A percentile compares a stretch with the other conserved stretches of the same genome.
Conservation (phyloP, 1,140 invertebrate genomes). For the Popillia japonica region DNA sequence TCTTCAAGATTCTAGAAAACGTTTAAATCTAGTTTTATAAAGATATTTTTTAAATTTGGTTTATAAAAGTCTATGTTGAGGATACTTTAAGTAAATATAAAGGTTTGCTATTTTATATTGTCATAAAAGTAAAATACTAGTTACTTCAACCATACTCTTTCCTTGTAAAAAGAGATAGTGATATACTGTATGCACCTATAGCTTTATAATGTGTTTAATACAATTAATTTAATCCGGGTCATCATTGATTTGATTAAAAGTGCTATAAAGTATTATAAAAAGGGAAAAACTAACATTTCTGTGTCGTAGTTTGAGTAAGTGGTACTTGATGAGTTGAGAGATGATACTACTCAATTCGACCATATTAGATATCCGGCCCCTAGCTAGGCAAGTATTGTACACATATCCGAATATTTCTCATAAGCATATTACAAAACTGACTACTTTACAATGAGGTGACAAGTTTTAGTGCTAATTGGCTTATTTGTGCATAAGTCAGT, state of each 20-base stretch:
- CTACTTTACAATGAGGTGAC: background rate
- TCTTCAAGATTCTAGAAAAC: too few relatives aligned
- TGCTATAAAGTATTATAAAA: background rate
- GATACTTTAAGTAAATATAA: too few relatives aligned
- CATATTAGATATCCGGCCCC: conserved; percentile 22
- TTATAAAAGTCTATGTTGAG: too few relatives aligned
- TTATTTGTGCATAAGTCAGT: too few relatives aligned
- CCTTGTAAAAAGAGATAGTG: too few relatives aligned
- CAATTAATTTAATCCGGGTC: conserved; percentile 28
- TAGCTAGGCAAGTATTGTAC: conserved; percentile 37
- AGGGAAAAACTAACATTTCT: background rate
- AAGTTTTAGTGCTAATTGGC: too few relatives aligned
- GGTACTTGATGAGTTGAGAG: background rate
- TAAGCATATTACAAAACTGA: background rate
- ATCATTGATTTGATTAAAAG: conserved; percentile 24
- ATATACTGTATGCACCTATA: background rate
- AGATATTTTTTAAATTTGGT: too few relatives aligned
- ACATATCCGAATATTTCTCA: background rate
- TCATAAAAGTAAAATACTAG: too few relatives aligned
- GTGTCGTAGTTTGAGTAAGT: conserved; percentile 28
- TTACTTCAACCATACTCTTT: too few relatives aligned
- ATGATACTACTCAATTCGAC: conserved; percentile 36
- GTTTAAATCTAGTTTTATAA: too few relatives aligned
- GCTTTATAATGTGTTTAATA: conserved; percentile 1
- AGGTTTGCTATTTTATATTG: too few relatives aligned